Evolutionary conservation across 2,797 vertebrate genomes (phyloP), one percentile per base, ranked within the genome.

Genomic region (Gymnocypris eckloni): DNA sequence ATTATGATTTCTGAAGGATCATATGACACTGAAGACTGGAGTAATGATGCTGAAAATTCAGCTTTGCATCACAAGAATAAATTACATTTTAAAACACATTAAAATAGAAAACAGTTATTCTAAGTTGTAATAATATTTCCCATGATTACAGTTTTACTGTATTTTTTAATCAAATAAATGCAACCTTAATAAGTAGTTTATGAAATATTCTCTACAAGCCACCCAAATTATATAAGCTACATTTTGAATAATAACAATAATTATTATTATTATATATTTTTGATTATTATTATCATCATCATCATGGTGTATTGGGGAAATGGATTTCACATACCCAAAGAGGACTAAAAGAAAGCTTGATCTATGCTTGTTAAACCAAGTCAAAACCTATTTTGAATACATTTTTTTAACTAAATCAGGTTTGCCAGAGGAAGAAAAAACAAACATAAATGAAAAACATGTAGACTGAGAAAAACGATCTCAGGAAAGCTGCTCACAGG

Each of bases 341-440:
- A 77, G 50, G 75, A 52, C 43, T n/a, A 25, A 16, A 48, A 45
- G 6, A 72, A n/a, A 73, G 37, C 43, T 16, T 25, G 11, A 25
- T 37, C 28, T 22, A 22, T 5, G 3, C 33, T 11, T 45, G 28
- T 6, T 77, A 56, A 56, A 50, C 6, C 25, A 28, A 22, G 4
- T 37, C 10, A 37, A 64, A 83, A 50, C 18, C 16, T 37, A 79
- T 67, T 70, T 66, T 67, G 8, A 78, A 66, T 39, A 75, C 43
- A n/a, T 4, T 41, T 15, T 15, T 59, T 41, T 16, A 16, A 79
- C 33, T 37, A 18, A 39, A 81, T n/a, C 4, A 1, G 4, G 12
- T 33, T 41, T 82, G 22, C 22, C 50, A 0, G 33, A 56, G 66
- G 33, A 70, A 18, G 33, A 20, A 18, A 9, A 54, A 71, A 70